These are phyloP conservation scores for Rynchops niger DNA, from an alignment of 2,113 vertebrate species.

Conservation along the genomic window DNA sequence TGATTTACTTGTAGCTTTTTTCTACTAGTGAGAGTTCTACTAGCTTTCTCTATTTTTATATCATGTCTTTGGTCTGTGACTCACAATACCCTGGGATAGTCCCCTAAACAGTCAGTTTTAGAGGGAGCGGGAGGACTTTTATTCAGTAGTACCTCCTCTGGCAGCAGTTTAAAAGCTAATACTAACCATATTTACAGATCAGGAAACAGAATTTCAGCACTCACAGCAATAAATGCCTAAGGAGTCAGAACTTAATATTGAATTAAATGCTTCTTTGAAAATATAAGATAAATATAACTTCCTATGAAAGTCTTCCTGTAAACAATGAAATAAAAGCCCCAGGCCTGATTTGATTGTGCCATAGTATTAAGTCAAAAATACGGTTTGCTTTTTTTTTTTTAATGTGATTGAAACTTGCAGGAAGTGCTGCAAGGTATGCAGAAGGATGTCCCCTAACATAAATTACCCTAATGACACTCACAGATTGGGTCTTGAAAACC, in stretches of 20 bases:
- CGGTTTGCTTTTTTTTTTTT: not conserved
- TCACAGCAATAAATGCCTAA: not conserved
- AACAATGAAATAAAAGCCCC: not conserved
- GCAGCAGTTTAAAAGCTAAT: not conserved
- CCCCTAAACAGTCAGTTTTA: not conserved
- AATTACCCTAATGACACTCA: not conserved
- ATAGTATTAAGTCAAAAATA: not conserved
- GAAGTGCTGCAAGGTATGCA: not conserved
- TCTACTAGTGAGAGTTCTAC: not conserved
- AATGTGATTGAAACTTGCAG: not conserved
- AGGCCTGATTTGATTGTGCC: not conserved
- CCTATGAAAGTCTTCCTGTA: not conserved
- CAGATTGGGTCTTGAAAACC: not conserved
- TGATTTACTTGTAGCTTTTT: not conserved
- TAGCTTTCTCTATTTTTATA: not conserved
- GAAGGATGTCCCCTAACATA: not conserved
- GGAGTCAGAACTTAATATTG: not conserved
- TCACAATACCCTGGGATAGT: not conserved
- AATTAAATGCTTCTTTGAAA: not conserved
- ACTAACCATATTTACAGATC: not conserved
- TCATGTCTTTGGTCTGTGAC: not conserved
- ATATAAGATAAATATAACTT: not conserved
- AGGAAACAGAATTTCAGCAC: not conserved
- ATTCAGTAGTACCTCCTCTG: not conserved
- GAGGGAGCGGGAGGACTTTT: not conserved